phyloP scores from a whole-genome alignment of 2,888 invertebrate genomes.

The Chymomyza caudatula region DNA sequence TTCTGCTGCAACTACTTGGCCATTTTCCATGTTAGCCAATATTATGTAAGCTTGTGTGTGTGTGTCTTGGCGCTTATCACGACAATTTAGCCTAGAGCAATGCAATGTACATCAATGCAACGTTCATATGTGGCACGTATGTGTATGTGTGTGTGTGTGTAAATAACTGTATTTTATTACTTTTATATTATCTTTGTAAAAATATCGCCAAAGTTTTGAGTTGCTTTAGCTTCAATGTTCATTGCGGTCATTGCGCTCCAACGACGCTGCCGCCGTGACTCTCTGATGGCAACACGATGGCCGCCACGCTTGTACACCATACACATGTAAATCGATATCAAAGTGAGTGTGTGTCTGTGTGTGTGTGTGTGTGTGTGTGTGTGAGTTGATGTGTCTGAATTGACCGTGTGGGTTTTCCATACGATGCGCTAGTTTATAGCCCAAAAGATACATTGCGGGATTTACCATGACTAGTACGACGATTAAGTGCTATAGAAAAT shows the following conservation, averaged over 20 bases:
- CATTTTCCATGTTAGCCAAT: too few species aligned
- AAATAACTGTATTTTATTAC: conserved; percentile 70
- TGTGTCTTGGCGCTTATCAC: conserved; percentile 45
- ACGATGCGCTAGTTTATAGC: not conserved
- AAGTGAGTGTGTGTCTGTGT: not conserved
- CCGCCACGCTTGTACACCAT: not conserved
- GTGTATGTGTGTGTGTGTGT: conserved; percentile 39
- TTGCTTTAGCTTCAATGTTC: conserved; percentile 41
- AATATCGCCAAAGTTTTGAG: conserved; percentile 62
- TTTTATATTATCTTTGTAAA: conserved; percentile 69
- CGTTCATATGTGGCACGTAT: not conserved
- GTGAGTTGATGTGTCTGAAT: not conserved
- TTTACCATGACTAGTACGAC: not conserved
- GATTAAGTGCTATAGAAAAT: not conserved
- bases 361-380: not conserved
- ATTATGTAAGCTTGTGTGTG: conserved; percentile 53
- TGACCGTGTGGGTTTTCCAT: not conserved
- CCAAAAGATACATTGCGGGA: not conserved
- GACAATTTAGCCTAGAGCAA: conserved; percentile 59
- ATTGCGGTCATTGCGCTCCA: not conserved
- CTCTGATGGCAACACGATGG: not conserved
- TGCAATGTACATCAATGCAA: conserved; percentile 43
- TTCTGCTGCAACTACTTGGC: conserved; percentile 28
- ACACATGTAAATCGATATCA: not conserved
- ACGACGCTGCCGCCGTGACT: not conserved